Evolutionary conservation across 2,797 vertebrate genomes (phyloP).

Genomic region (Streptopelia turtur): DNA sequence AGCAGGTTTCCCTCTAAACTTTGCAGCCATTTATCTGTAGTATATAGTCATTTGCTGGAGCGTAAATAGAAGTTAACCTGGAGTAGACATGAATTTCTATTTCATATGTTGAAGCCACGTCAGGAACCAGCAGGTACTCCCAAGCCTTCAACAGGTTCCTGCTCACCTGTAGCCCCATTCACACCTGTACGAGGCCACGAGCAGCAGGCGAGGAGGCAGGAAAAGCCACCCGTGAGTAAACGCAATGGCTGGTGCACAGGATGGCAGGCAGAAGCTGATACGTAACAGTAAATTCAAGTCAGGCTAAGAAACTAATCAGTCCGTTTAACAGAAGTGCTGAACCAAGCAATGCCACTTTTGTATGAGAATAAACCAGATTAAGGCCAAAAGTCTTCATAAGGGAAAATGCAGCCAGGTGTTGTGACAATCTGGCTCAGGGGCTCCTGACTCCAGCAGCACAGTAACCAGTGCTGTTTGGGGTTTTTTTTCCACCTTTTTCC

Average conservation of each 20-base stretch:
- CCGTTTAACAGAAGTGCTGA: neutral
- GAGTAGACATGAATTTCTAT: rapidly evolving
- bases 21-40: neutral
- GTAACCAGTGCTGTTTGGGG: rapidly evolving
- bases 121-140: neutral
- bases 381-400: neutral
- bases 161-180: no score
- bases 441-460: neutral
- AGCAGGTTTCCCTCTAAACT: neutral
- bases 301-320: no score
- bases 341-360: neutral
- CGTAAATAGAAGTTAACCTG: neutral
- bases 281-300: no score
- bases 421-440: rapidly evolving
- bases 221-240: no score
- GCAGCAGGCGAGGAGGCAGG: no score
- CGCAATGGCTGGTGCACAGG: no score
- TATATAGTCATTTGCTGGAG: neutral
- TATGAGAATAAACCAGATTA: neutral
- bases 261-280: no score
- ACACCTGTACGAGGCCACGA: no score
- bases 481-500: rapidly evolving
- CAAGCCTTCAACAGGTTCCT: no score
- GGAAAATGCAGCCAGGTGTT: no score
- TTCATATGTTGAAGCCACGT: rapidly evolving